phyloP scores from a whole-genome alignment of 1,140 invertebrate species.

The Drosophila sechellia region DNA sequence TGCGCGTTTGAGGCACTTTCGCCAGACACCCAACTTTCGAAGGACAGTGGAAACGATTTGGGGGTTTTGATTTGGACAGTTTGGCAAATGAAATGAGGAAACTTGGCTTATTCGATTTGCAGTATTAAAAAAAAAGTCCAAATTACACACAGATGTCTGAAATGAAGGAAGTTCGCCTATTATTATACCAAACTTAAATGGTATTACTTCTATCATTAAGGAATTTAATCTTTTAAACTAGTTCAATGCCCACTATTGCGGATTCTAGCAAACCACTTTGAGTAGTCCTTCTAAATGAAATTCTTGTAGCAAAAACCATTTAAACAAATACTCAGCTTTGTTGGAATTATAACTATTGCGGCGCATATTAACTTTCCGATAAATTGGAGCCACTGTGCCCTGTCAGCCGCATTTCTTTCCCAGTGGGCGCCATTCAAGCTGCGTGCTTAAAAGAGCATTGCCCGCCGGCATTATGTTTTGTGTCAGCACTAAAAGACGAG shows the following conservation, averaged over 20 bases:
- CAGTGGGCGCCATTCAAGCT: constrained; percentile 53
- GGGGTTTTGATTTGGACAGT: background rate
- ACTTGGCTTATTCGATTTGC: constrained; percentile 27
- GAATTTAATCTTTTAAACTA: background rate
- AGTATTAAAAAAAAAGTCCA: constrained; percentile 5
- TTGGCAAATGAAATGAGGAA: constrained; percentile 20
- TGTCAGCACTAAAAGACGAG: constrained; percentile 64
- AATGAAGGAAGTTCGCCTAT: constrained; percentile 13
- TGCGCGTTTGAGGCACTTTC: constrained; percentile 72
- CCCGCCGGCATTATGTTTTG: constrained; percentile 81
- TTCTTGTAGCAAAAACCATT: too few relatives aligned
- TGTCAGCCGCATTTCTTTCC: constrained; percentile 33
- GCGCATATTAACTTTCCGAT: constrained; percentile 2
- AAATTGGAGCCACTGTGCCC: constrained; percentile 34
- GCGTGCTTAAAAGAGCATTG: constrained; percentile 82
- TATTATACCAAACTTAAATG: background rate
- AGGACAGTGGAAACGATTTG: constrained; percentile 23
- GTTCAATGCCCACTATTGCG: background rate
- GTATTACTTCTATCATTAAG: too few relatives aligned
- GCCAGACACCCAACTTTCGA: constrained; percentile 49
- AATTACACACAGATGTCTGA: constrained; percentile 1
- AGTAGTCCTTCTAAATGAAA: background rate
- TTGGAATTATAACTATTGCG: background rate
- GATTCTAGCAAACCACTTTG: background rate
- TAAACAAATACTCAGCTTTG: background rate